Percentiles rank a stretch among this genome's conserved stretches.
Evolutionary conservation across 53 echinoderm and acorn worm genomes (phyloP).

Genomic region (Echinometra lucunter): DNA sequence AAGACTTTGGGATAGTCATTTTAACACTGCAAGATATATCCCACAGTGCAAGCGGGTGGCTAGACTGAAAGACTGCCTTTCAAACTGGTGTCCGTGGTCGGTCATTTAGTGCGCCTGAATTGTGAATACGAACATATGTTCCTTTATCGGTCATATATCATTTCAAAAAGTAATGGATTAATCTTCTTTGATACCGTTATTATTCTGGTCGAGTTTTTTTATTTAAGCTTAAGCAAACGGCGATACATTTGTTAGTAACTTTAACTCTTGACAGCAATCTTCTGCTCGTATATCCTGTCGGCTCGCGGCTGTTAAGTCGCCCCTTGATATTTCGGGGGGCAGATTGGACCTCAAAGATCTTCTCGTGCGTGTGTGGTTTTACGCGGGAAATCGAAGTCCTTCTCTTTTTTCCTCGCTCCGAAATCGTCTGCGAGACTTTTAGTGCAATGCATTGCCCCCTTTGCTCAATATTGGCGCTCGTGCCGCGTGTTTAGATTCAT

Average conservation of each 20-base stretch:
- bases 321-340: constrained; percentile 45
- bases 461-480: constrained; percentile 49
- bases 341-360: constrained; percentile 23
- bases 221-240: constrained; percentile 30
- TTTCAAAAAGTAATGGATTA: too few species aligned
- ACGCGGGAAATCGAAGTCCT: constrained; percentile 43
- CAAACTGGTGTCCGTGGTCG: too few species aligned
- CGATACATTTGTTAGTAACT: constrained; percentile 50
- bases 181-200: not conserved
- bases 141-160: too few species aligned
- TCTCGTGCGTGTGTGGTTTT: constrained; percentile 54
- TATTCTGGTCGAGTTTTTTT: not conserved
- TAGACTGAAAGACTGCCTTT: too few species aligned
- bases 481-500: constrained; percentile 57
- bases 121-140: too few species aligned
- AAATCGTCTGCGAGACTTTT: constrained; percentile 3
- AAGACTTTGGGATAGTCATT: too few species aligned
- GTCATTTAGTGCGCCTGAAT: too few species aligned
- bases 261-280: constrained; percentile 32
- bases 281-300: not conserved
- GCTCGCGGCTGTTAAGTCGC: constrained; percentile 48
- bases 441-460: constrained; percentile 51
- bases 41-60: too few species aligned
- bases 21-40: too few species aligned
- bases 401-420: not conserved